These are phyloP conservation scores for Hartigia nigra DNA, from an alignment of 2,888 invertebrate genomes.

Conservation along the genomic window DNA sequence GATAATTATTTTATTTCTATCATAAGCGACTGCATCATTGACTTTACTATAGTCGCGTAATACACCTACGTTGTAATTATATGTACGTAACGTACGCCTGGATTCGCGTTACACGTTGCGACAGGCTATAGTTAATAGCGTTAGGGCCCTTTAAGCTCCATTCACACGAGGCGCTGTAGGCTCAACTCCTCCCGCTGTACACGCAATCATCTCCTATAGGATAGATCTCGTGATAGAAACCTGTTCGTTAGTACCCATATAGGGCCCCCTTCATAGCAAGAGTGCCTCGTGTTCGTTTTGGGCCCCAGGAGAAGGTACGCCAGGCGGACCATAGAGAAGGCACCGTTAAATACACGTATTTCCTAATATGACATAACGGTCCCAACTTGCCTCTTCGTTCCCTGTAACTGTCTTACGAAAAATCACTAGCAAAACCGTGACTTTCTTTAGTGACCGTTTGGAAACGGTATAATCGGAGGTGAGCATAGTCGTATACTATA, in stretches of 20 bases:
- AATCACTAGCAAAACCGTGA: slow-evolving; percentile 21
- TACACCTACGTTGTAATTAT: neutral
- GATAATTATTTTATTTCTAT: neutral
- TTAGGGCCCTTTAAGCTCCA: neutral
- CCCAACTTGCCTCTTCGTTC: slow-evolving; percentile 30
- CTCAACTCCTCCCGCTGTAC: neutral
- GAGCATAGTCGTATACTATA: neutral
- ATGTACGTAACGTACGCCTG: neutral
- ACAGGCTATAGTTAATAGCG: neutral
- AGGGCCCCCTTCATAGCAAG: neutral
- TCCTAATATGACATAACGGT: slow-evolving; percentile 66
- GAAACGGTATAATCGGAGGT: slow-evolving; percentile 24
- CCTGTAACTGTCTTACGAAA: slow-evolving; percentile 1
- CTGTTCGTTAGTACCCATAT: neutral
- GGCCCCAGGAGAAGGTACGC: slow-evolving; percentile 4
- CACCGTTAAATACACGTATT: slow-evolving; percentile 61
- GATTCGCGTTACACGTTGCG: neutral
- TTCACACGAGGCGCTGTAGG: neutral
- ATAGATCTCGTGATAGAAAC: neutral
- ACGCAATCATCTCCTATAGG: neutral
- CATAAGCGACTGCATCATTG: neutral
- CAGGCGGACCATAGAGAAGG: slow-evolving; percentile 33
- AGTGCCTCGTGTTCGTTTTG: neutral
- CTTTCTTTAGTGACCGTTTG: slow-evolving; percentile 6
- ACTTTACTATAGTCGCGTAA: neutral